Evolutionary conservation across 2,888 invertebrate genomes (phyloP).

Genomic region (Frankliniella intonsa): DNA sequence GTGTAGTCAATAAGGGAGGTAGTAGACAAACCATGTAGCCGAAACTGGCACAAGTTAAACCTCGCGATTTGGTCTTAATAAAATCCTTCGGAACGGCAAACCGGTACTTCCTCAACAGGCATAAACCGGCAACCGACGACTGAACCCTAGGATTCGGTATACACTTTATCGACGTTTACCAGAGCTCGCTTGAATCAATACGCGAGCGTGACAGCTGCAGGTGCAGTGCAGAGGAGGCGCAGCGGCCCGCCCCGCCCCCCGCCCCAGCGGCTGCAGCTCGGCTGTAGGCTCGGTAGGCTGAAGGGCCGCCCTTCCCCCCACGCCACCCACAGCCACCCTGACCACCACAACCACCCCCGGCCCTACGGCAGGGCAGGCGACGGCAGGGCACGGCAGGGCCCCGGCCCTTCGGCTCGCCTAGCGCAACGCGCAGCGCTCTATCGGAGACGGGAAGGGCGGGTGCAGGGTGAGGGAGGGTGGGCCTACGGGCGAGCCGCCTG

Average conservation of each 20-base stretch:
- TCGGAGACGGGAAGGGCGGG: neutral
- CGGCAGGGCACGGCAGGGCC: neutral
- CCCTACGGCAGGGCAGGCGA: neutral
- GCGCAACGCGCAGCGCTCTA: neutral
- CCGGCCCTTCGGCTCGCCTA: neutral
- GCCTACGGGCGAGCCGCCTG: neutral
- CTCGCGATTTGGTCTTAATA: too few relatives aligned
- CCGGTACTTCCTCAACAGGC: too few relatives aligned
- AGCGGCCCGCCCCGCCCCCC: neutral
- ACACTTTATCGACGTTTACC: too few relatives aligned
- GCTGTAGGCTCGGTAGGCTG: neutral
- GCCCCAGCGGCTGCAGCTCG: neutral
- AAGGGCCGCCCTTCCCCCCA: neutral
- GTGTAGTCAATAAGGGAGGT: too few relatives aligned
- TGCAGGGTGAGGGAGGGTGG: neutral
- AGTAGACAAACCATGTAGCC: too few relatives aligned
- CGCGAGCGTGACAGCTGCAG: neutral
- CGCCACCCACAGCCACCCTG: neutral
- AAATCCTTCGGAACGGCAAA: too few relatives aligned
- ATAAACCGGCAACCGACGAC: too few relatives aligned
- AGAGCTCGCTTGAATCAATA: too few relatives aligned
- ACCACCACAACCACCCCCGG: conserved; percentile 15
- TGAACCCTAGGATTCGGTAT: too few relatives aligned
- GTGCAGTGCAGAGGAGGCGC: too few relatives aligned
- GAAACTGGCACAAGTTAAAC: too few relatives aligned